Base-by-base conservation (phyloP, 1,140 invertebrate species). In the Drosophila suzukii region DNA sequence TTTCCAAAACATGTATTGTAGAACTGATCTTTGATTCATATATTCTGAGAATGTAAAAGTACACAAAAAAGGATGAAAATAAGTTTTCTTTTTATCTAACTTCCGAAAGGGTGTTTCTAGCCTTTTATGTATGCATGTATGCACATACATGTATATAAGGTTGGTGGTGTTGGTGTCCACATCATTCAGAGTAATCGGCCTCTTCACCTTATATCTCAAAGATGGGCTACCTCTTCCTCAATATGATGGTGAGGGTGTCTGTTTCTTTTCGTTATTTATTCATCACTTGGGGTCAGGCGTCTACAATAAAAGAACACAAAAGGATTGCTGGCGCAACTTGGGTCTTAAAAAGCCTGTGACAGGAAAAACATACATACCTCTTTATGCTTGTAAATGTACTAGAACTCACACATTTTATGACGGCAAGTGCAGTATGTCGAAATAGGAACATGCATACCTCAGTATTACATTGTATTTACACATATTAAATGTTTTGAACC, bases 331-430 rank as follows among this genome's bases (percentile, higher is more conserved):
- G 24, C 51, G 17, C 46, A 41, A 38, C 51, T 41, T 63, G 17
- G 51, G 59, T 65, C 59, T 71, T 71, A 65, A 71, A 66, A 71
- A 63, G 34, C 41, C 41, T n/a, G 61, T 32, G 24, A 36, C 38
- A 44, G 7, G 15, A 49, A 62, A 15, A 15, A 17, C 39, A 3
- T 54, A 43, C 39, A 3, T 54, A 44, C 27, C 59, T 54, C 38
- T 50, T 62, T 62, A 11, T 8, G 20, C 27, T 43, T 43, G 15
- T 17, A 3, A 43, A 43, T 15, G 1, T 27, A 20, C 20, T 20
- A 20, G 20, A 8, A 7, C 30, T 32, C 30, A 6, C 30, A 32
- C 0, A 20, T 20, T 20, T 20, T 20, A 20, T 20, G 20, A 1
- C 20, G 41, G 20, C 13, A 51, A 1, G 32, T 15, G 5, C 27